Base-by-base conservation (phyloP, 2,113 vertebrate species). In the Coptodon bakossiorum region DNA sequence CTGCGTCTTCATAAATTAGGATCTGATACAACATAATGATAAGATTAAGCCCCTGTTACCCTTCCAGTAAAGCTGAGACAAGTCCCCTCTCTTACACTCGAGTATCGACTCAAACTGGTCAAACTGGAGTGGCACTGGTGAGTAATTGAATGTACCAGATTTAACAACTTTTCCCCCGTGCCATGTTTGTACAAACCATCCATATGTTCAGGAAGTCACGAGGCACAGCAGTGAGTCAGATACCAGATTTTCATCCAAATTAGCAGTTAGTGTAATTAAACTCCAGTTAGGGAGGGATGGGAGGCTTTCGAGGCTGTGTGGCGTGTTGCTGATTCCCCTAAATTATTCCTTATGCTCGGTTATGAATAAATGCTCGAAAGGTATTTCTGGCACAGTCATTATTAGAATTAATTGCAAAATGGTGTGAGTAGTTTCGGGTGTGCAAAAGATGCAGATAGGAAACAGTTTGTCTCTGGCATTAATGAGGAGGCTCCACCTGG, bases 401-500 rank as follows among this genome's bases (percentile, higher is more conserved):
- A 93, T 43, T 78, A 68, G 85, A 88, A 86, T 92, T 92, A 96
- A 94, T 94, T 95, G 91, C 89, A 48, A 63, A 83, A 50, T 52
- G 90, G 27, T 92, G 87, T 66, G 88, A 94, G 88, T 83, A 66
- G 73, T 86, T 92, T 82, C 6, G 73, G 11, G 82, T 54, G 73
- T 85, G 45, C 80, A 85, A 92, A 91, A 92, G 87, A 91, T 85
- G 82, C 80, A 73, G 91, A 91, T 85, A 79, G 79, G 78, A 92
- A 94, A 93, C 90, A 94, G 93, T 94, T 92, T 93, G 93, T 90
- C 80, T 14, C 83, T 31, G 84, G 87, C 53, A 87, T 90, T 94
- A 95, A 96, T 95, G 94, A 96, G 90, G 40, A 87, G 82, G 66
- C 86, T 91, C 90, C 95, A 96, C 93, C 95, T 96, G 96, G 71